Evolutionary conservation across 1,140 invertebrate genomes (phyloP).

Genomic region (Linepithema humile): DNA sequence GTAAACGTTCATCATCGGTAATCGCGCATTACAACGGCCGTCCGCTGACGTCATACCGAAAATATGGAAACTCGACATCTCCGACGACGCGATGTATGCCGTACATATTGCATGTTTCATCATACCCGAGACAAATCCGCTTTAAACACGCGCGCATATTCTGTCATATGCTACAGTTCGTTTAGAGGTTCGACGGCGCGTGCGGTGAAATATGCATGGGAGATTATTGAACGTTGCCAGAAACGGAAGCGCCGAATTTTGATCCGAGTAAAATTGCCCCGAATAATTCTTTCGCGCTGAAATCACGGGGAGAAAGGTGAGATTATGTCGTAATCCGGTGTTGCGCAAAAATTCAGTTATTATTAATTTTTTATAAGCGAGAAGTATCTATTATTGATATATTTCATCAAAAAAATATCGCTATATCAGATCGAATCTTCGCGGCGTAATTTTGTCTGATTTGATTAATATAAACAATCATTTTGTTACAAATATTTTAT

Average conservation of each 20-base stretch:
- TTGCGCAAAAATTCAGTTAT: neutral
- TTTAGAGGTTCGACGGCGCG: slow-evolving; percentile 67
- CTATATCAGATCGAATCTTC: too few species aligned
- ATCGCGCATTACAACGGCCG: neutral
- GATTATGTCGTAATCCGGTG: neutral
- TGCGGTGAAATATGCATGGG: slow-evolving; percentile 70
- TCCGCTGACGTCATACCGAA: neutral
- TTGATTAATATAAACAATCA: neutral
- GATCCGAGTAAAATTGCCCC: slow-evolving; percentile 65
- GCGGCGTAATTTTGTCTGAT: neutral
- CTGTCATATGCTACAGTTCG: slow-evolving; percentile 55
- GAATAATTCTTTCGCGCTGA: slow-evolving; percentile 28
- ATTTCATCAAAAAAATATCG: neutral
- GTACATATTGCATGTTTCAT: slow-evolving; percentile 38
- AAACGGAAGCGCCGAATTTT: slow-evolving; percentile 66
- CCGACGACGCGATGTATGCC: neutral
- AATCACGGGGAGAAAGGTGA: neutral
- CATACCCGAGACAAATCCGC: slow-evolving; percentile 58
- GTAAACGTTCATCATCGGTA: neutral
- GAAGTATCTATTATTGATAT: neutral
- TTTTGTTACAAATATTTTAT: neutral
- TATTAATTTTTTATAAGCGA: slow-evolving; percentile 1
- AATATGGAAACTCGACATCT: slow-evolving; percentile 46
- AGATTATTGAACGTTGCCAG: slow-evolving; percentile 68
- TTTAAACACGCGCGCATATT: slow-evolving; percentile 66